Evolutionary conservation across 2,888 invertebrate species (phyloP).

Genomic region (Pandemis heparana): DNA sequence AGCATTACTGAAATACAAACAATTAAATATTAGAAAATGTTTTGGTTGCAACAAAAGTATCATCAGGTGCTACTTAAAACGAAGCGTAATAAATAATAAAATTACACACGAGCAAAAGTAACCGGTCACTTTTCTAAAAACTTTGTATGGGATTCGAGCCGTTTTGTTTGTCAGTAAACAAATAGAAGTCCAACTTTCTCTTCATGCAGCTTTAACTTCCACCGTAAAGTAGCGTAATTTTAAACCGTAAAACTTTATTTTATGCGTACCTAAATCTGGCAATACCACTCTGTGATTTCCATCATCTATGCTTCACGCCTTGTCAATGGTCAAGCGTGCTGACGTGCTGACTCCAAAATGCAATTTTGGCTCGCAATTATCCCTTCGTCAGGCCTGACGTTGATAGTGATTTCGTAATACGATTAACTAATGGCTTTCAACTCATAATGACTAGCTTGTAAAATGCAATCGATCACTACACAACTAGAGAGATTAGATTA

Average conservation of each 20-base stretch:
- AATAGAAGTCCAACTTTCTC: no score
- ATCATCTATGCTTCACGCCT: conserved; percentile 21
- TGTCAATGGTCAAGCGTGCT: conserved; percentile 49
- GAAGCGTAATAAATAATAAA: no score
- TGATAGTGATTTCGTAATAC: background rate
- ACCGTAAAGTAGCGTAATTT: no score
- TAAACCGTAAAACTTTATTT: background rate
- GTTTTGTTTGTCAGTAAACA: no score
- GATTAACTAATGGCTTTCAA: background rate
- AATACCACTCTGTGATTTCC: background rate
- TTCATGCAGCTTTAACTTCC: no score
- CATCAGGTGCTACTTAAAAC: no score
- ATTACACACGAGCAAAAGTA: no score
- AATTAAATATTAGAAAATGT: no score
- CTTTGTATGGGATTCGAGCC: no score
- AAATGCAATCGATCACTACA: conserved; percentile 1
- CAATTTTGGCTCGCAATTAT: background rate
- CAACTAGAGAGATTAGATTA: background rate
- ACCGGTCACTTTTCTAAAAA: no score
- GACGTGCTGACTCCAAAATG: conserved; percentile 40
- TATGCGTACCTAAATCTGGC: background rate
- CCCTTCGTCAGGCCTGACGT: background rate
- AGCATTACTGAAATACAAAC: no score
- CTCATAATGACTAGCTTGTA: background rate
- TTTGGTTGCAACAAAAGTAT: no score